Evolutionary conservation across 2,113 vertebrate genomes (phyloP).

Genomic region (Manacus vitellinus): DNA sequence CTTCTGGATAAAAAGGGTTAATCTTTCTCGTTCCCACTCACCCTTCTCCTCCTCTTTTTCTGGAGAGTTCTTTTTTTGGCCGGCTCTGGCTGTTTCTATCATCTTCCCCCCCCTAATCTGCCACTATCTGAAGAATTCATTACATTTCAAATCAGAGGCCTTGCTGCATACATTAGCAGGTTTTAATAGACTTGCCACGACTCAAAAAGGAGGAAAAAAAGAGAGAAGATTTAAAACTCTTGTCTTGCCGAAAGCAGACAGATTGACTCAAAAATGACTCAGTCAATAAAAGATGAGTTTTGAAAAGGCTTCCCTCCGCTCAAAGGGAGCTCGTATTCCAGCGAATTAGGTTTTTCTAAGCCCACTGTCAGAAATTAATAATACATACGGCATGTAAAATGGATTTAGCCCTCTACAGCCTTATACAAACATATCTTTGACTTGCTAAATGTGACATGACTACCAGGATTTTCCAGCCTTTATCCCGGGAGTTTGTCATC

Average conservation of each 20-base stretch:
- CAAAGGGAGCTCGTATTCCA: constrained; percentile 64
- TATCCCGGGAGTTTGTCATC: constrained; percentile 53
- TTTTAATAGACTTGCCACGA: constrained; percentile 73
- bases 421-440: constrained; percentile 63
- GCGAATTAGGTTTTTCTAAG: constrained; percentile 70
- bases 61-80: constrained; percentile 44
- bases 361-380: constrained; percentile 71
- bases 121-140: constrained; percentile 70
- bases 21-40: not conserved
- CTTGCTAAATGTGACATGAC: constrained; percentile 60
- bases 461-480: constrained; percentile 38
- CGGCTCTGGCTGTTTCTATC: constrained; percentile 11
- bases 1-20: constrained; percentile 20
- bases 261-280: constrained; percentile 76
- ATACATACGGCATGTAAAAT: constrained; percentile 59
- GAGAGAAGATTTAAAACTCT: constrained; percentile 75
- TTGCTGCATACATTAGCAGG: constrained; percentile 61
- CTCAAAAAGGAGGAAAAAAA: constrained; percentile 58
- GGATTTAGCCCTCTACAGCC: constrained; percentile 61
- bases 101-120: constrained; percentile 46
- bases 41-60: constrained; percentile 25
- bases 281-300: constrained; percentile 80
- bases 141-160: constrained; percentile 57
- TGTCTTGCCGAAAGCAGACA: constrained; percentile 77
- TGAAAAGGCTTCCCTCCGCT: constrained; percentile 66